Conservation (phyloP, 37 sponge, comb jelly and placozoan species). For the Amphimedon queenslandica region DNA sequence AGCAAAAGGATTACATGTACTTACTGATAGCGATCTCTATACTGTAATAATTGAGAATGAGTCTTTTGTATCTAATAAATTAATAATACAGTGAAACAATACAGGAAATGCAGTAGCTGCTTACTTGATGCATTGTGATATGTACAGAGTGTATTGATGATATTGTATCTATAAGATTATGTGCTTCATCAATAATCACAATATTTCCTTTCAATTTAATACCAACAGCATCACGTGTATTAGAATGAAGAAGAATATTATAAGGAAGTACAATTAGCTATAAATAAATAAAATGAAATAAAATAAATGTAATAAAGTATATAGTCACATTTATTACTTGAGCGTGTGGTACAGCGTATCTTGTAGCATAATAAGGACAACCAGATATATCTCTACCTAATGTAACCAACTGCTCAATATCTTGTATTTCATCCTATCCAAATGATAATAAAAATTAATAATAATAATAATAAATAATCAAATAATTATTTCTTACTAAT, state of each 20-base stretch:
- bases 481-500: slow-evolving; percentile 32
- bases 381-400: slow-evolving; percentile 66
- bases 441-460: neutral
- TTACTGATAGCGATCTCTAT: slow-evolving; percentile 70
- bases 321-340: slow-evolving; percentile 41
- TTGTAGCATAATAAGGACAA: slow-evolving; percentile 94
- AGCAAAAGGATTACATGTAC: no score
- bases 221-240: slow-evolving; percentile 80
- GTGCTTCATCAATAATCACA: slow-evolving; percentile 98
- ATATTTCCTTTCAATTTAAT: slow-evolving; percentile 81
- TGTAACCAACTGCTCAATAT: slow-evolving; percentile 86
- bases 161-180: slow-evolving; percentile 97
- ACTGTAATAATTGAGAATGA: slow-evolving; percentile 64
- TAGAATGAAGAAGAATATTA: slow-evolving; percentile 83
- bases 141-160: slow-evolving; percentile 75
- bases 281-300: neutral
- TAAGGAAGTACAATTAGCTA: slow-evolving; percentile 94
- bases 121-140: slow-evolving; percentile 75
- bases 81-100: slow-evolving; percentile 21
- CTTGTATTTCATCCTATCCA: slow-evolving; percentile 69
- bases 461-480: neutral
- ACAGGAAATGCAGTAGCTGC: neutral
- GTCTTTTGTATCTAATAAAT: slow-evolving; percentile 64
- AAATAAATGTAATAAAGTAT: no score
- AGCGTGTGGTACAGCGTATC: slow-evolving; percentile 77